phyloP scores from a whole-genome alignment of 2,797 vertebrate species.

The Lates japonicus region DNA sequence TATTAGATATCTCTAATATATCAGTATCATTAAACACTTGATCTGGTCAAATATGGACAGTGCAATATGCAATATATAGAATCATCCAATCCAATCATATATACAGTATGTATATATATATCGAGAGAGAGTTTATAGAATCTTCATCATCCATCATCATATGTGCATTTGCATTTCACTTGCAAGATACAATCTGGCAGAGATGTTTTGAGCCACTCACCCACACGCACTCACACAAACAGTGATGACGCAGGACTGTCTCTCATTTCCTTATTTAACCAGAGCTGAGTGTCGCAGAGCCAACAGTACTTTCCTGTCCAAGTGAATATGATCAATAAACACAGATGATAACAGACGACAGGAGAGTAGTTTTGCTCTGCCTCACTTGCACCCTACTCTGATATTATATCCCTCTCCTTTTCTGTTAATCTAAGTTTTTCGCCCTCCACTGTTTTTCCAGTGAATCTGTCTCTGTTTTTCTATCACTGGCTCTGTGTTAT shows the following conservation, averaged over 20 bases:
- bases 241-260: slow-evolving; percentile 48
- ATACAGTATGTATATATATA: neutral
- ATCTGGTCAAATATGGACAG: neutral
- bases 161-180: slow-evolving; percentile 2
- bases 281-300: slow-evolving; percentile 28
- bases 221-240: slow-evolving; percentile 6
- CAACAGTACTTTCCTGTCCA: slow-evolving; percentile 46
- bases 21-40: neutral
- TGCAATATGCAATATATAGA: neutral
- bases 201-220: slow-evolving; percentile 27
- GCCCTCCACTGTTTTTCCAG: slow-evolving; percentile 37
- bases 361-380: slow-evolving; percentile 50
- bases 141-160: neutral
- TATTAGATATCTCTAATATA: neutral
- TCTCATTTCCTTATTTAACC: slow-evolving; percentile 66
- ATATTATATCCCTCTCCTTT: slow-evolving; percentile 49
- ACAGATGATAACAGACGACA: slow-evolving; percentile 49
- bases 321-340: slow-evolving; percentile 66
- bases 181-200: slow-evolving; percentile 11
- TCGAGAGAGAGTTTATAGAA: neutral
- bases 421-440: slow-evolving; percentile 35
- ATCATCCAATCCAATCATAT: neutral
- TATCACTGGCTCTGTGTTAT: slow-evolving; percentile 41
- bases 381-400: slow-evolving; percentile 57
- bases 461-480: slow-evolving; percentile 12